Evolutionary conservation across 2,113 vertebrate genomes (phyloP).

Genomic region (Isurus oxyrinchus): DNA sequence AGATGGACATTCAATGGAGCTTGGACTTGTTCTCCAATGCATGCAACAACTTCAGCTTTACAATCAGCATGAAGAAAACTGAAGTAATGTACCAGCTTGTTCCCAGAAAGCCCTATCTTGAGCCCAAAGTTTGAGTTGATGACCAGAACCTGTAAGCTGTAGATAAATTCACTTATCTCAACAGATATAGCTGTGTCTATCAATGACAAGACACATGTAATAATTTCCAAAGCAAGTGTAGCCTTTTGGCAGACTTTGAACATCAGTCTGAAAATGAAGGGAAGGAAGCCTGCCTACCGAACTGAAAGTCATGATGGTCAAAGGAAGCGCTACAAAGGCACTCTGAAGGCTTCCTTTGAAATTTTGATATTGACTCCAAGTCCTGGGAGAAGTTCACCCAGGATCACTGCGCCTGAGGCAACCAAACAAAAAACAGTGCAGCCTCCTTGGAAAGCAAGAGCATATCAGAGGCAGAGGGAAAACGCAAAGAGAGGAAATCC

Average conservation of each 20-base stretch:
- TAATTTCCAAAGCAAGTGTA: not conserved
- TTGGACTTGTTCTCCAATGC: too few species aligned
- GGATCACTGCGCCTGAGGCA: not conserved
- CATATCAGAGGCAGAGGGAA: not conserved
- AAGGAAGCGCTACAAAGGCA: not conserved
- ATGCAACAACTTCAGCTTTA: too few species aligned
- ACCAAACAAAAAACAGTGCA: not conserved
- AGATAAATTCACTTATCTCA: too few species aligned
- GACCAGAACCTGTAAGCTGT: too few species aligned
- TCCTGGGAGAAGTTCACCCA: not conserved
- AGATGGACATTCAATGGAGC: too few species aligned
- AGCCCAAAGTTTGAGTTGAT: too few species aligned
- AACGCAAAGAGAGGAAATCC: not conserved
- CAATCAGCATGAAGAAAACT: too few species aligned
- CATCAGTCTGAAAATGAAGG: not conserved
- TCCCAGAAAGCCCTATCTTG: too few species aligned
- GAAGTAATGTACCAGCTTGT: too few species aligned
- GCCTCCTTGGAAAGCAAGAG: not conserved
- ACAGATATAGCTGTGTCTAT: not conserved
- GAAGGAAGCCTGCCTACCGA: not conserved
- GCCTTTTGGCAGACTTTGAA: not conserved
- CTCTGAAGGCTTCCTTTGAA: not conserved
- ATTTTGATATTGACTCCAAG: not conserved
- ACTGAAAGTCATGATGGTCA: not conserved
- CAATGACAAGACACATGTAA: not conserved